phyloP scores from a whole-genome alignment of 2,888 invertebrate genomes.

The Pteria penguin region DNA sequence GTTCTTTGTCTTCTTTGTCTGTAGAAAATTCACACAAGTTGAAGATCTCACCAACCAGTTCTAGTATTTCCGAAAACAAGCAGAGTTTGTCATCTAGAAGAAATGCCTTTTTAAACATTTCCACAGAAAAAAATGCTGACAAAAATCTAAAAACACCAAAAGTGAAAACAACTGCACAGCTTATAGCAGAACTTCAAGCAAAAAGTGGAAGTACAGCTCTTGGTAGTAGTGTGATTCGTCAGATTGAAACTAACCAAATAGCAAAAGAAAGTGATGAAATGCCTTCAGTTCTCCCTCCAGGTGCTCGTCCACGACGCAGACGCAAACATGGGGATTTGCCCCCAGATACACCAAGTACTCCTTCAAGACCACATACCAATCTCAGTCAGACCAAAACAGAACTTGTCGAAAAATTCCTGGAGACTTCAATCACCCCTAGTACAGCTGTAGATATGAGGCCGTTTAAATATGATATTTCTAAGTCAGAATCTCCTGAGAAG shows the following conservation, averaged over 20 bases:
- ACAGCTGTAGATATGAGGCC: constrained; percentile 65
- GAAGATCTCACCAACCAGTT: constrained; percentile 45
- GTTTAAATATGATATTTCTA: constrained; percentile 80
- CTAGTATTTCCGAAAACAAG: constrained; percentile 29
- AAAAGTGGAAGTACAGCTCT: constrained; percentile 77
- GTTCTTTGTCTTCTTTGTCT: constrained; percentile 46
- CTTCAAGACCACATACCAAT: constrained; percentile 53
- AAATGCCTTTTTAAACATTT: constrained; percentile 37
- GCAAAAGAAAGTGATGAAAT: constrained; percentile 68
- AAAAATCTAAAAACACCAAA: constrained; percentile 80
- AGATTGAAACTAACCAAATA: constrained; percentile 76
- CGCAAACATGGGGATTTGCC: constrained; percentile 54
- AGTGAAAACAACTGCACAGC: constrained; percentile 89
- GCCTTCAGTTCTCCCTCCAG: constrained; percentile 72
- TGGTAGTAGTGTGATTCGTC: constrained; percentile 70
- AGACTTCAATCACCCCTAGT: constrained; percentile 69
- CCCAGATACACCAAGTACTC: constrained; percentile 53
- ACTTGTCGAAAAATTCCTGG: constrained; percentile 80
- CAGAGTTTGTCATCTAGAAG: constrained; percentile 49
- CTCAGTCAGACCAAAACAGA: constrained; percentile 77
- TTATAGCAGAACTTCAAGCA: constrained; percentile 87
- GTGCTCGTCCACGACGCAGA: constrained; percentile 71
- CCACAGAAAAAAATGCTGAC: constrained; percentile 20
- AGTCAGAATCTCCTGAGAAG: constrained; percentile 82
- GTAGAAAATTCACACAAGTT: constrained; percentile 17